These are phyloP conservation scores for Spongilla lacustris DNA, from an alignment of 37 sponge, comb jelly and placozoan genomes.

Conservation along the genomic window DNA sequence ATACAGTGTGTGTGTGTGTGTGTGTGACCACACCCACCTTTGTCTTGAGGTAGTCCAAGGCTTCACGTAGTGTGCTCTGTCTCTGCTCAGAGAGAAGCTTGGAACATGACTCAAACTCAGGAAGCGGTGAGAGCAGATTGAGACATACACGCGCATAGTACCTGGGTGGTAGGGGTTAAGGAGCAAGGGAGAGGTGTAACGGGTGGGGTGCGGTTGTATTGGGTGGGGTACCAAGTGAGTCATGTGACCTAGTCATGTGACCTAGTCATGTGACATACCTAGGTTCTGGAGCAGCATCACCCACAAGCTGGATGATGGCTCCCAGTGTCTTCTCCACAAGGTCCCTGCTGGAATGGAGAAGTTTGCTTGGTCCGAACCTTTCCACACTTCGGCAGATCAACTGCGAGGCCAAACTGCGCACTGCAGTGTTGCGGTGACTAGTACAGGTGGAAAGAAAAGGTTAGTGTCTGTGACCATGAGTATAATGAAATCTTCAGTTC, in stretches of 20 bases:
- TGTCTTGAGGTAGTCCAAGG: conserved; percentile 56
- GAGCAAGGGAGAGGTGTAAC: no score
- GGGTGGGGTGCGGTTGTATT: background rate
- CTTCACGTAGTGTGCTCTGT: conserved; percentile 33
- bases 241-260: background rate
- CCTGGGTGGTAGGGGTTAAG: background rate
- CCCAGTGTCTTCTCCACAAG: conserved; percentile 65
- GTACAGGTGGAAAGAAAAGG: background rate
- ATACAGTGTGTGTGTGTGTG: no score
- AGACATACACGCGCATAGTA: conserved; percentile 68
- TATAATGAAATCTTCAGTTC: no score
- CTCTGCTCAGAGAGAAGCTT: conserved; percentile 21
- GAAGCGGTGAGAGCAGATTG: conserved; percentile 26
- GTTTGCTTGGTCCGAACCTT: conserved; percentile 41
- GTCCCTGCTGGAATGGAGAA: conserved; percentile 63
- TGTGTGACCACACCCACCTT: conserved; percentile 59
- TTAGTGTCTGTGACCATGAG: background rate
- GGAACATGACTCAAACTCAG: conserved; percentile 59
- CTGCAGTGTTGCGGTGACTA: conserved; percentile 70
- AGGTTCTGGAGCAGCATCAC: conserved; percentile 68
- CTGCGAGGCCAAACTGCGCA: conserved; percentile 71
- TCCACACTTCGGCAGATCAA: conserved; percentile 60
- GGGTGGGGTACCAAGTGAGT: no score
- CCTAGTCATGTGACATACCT: background rate
- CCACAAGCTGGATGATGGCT: conserved; percentile 50